Evolutionary conservation across 1,140 invertebrate species (phyloP), one percentile per base, ranked within the genome.

Genomic region (Ephestia elutella): DNA sequence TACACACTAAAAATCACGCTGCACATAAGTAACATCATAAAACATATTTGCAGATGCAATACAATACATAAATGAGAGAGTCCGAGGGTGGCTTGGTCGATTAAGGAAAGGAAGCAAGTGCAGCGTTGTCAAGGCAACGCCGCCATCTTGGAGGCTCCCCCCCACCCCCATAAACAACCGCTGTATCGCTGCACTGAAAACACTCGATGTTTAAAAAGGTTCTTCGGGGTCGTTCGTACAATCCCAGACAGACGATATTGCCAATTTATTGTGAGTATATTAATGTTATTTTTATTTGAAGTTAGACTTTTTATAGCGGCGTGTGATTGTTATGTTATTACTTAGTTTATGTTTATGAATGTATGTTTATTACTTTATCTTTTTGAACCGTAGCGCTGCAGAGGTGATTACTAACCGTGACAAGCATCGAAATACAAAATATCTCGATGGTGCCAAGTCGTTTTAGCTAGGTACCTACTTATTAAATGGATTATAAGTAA

Each of bases 81-180:
- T 62, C 63, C 70, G 73, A 71, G 75, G 73, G 76, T 74, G 74
- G 74, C 72, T 7, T 75, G 74, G 72, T 73, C 81, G 82, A 82
- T 87, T 82, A 82, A 87, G 86, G 83, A n/a, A 87, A 86, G 82
- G 82, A 87, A 86, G 82, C 73, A 76, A 87, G 72, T 87, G 85
- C 85, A 86, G 59, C 80, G 85, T 86, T 86, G 80, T 81, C 80
- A 75, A 78, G 79, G 68, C 74, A 67, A 87, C 85, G 81, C 66
- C 76, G 82, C 85, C 82, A 86, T 85, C 82, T 87, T 84, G 80
- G 68, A 75, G 55, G 60, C 54, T 62, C 70, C 73, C 56, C 61
- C 50, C 57, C 62, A 18, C 60, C 60, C 54, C 60, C 49, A 9
- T 49, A 48, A 35, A 59, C 48, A 48, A 57, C 65, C 62, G 62